Percentiles rank a stretch among this genome's conserved stretches.
Conservation (phyloP, 2,888 invertebrate species). For the Sminthurides aquaticus region DNA sequence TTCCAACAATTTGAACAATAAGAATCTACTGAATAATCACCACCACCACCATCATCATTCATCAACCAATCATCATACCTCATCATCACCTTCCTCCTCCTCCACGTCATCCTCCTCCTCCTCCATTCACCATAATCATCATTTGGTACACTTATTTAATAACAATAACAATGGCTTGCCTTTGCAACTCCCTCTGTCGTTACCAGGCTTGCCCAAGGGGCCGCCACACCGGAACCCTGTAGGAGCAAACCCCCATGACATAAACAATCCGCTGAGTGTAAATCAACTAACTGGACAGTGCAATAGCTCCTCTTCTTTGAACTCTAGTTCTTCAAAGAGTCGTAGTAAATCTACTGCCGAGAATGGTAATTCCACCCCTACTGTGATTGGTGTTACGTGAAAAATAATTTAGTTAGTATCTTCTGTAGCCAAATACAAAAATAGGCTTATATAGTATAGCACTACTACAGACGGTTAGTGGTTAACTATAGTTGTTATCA, state of each 20-base stretch:
- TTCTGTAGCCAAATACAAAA: not conserved
- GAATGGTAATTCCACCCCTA: constrained; percentile 29
- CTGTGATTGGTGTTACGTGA: constrained; percentile 30
- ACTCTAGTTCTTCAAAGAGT: constrained; percentile 31
- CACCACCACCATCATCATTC: constrained; percentile 20
- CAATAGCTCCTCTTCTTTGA: constrained; percentile 40
- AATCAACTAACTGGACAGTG: constrained; percentile 75
- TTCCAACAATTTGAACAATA: constrained; percentile 43
- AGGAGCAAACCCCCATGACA: constrained; percentile 83
- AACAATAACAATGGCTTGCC: constrained; percentile 23
- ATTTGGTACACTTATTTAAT: not conserved
- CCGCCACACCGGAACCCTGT: constrained; percentile 65
- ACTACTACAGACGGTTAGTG: too few relatives aligned
- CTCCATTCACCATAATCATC: constrained; percentile 8
- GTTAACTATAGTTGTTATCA: too few relatives aligned
- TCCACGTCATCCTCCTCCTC: constrained; percentile 2
- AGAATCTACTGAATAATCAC: constrained; percentile 24
- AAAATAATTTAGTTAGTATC: not conserved
- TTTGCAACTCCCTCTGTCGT: constrained; percentile 31
- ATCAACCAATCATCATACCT: too few relatives aligned
- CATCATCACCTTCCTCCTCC: constrained; percentile 7
- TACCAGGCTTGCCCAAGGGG: constrained; percentile 34
- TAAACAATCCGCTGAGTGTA: constrained; percentile 84
- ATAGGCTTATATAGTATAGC: too few relatives aligned
- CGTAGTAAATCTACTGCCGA: constrained; percentile 21